Base-by-base conservation (phyloP, 1,140 invertebrate species). In the Drosophila jambulina region DNA sequence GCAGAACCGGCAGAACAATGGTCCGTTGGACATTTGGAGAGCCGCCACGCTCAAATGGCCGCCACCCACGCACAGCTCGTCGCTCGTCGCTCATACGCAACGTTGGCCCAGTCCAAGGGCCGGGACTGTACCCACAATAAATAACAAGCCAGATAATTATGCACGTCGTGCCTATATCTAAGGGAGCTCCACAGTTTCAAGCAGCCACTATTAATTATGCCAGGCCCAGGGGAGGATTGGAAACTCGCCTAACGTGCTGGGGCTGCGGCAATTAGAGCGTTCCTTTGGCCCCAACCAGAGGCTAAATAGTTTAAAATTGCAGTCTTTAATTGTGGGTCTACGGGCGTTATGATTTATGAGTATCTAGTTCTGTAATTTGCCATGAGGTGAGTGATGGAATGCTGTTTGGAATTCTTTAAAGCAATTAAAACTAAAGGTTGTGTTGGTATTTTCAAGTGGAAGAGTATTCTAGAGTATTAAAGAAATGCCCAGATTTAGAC, bases 71-170 rank as follows among this genome's bases (percentile, higher is more conserved):
- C 84, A 86, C 72, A 83, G 65, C 72, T 53, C 81, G 45, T n/a
- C 69, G 65, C 71, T 61, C 81, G 58, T 49, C 80, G 62, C 85
- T 80, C 78, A 90, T 88, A 88, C 84, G 84, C 84, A 88, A 72
- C 67, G 78, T 84, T 62, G 57, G 54, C 83, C 83, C 63, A 62
- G 46, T 77, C 49, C 63, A 61, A 38, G 49, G 17, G 51, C 25
- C 63, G 48, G 49, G 54, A 62, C 67, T 67, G 62, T 74, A 68
- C 75, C 69, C 68, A 75, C 81, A 74, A 90, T 88, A 88, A 88
- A 88, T 88, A 84, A 88, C 84, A 64, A 71, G 68, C 42, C 64
- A 88, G 85, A 87, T 88, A 88, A 88, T 88, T 88, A 88, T 88
- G 85, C 85, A 75, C 69, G 71, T 79, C 42, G 70, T 77, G 62